Percentiles rank a stretch among this genome's conserved stretches.
Conservation (phyloP, 2,888 invertebrate species). For the Euphydryas editha region DNA sequence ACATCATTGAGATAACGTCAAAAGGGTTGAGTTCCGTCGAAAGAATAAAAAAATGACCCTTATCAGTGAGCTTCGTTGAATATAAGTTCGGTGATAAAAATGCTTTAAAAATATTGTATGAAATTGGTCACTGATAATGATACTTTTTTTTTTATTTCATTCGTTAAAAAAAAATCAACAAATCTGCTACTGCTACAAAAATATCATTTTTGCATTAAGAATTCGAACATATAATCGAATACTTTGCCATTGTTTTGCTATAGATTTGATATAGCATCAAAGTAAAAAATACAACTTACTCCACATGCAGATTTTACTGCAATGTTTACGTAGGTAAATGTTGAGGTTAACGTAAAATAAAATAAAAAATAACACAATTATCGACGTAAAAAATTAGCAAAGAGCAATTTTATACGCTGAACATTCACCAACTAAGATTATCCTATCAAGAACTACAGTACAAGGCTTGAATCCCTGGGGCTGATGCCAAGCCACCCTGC, state of each 20-base stretch:
- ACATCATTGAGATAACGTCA: slow-evolving; percentile 75
- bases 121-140: slow-evolving; percentile 22
- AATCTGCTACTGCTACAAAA: not conserved
- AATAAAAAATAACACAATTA: not conserved
- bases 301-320: not conserved
- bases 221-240: no score
- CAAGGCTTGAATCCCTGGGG: not conserved
- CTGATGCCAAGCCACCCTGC: not conserved
- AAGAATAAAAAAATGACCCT: slow-evolving; percentile 60
- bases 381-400: not conserved
- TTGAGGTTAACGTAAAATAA: not conserved
- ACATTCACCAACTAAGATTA: not conserved
- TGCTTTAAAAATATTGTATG: slow-evolving; percentile 35
- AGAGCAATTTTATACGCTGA: not conserved
- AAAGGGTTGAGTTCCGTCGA: slow-evolving; percentile 76
- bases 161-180: not conserved
- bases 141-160: not conserved
- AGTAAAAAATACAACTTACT: not conserved
- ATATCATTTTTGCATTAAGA: not conserved
- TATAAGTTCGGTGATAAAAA: slow-evolving; percentile 48
- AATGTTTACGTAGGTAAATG: not conserved
- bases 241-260: no score
- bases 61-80: slow-evolving; percentile 58
- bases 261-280: no score
- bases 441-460: not conserved